Percentiles rank a stretch among this genome's conserved stretches.
These are phyloP conservation scores for Zaprionus africanus DNA, from an alignment of 1,140 invertebrate genomes.

Conservation along the genomic window DNA sequence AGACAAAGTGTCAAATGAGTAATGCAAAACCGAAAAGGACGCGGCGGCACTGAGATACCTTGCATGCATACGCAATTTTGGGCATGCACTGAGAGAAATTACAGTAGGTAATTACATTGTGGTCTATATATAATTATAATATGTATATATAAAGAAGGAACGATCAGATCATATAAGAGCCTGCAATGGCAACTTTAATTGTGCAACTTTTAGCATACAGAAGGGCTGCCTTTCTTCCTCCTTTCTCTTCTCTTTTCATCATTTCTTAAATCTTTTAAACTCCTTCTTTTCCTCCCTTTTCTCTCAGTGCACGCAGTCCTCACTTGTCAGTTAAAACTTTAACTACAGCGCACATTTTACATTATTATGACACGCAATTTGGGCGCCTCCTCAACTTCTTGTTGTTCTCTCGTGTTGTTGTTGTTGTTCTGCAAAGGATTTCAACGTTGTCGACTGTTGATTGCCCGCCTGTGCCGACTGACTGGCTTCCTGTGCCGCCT, in stretches of 20 bases:
- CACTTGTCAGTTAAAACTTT: slow-evolving; percentile 17
- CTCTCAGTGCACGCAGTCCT: slow-evolving; percentile 3
- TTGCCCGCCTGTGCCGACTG: slow-evolving; percentile 5
- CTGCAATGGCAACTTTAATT: too few relatives aligned
- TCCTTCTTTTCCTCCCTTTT: not conserved
- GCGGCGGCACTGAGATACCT: slow-evolving; percentile 25
- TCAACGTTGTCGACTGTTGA: slow-evolving; percentile 11
- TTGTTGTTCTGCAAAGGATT: slow-evolving; percentile 24
- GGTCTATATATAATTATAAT: too few relatives aligned
- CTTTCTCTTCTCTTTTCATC: too few relatives aligned
- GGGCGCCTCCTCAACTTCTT: not conserved
- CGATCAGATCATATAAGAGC: too few relatives aligned
- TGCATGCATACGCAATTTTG: slow-evolving; percentile 10
- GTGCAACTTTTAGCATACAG: too few relatives aligned
- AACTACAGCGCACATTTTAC: slow-evolving; percentile 15
- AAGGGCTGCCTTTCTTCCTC: too few relatives aligned
- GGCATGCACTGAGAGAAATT: slow-evolving; percentile 13
- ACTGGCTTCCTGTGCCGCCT: slow-evolving; percentile 31
- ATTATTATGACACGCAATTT: slow-evolving; percentile 57
- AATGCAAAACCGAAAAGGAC: slow-evolving; percentile 64
- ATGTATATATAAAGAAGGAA: too few relatives aligned
- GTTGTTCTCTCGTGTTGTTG: slow-evolving; percentile 6
- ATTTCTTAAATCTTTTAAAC: too few relatives aligned
- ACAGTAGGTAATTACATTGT: not conserved
- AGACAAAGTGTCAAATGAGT: slow-evolving; percentile 82